A percentile compares a stretch with the other conserved stretches of the same genome.
These are phyloP conservation scores for Lasioglossum malachurum DNA, from an alignment of 2,888 invertebrate genomes.

Conservation along the genomic window DNA sequence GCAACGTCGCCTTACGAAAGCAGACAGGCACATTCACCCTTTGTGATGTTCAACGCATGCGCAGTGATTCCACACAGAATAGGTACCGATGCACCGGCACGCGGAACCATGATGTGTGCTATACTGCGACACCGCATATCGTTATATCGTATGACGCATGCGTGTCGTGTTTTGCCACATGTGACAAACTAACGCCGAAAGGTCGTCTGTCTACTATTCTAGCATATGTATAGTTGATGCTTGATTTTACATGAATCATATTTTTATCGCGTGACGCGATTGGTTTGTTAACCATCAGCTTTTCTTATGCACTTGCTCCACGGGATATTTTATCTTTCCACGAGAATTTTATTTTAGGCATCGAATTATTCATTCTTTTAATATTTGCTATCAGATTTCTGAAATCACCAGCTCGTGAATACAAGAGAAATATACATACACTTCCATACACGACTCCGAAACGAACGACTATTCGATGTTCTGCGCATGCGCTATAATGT, in stretches of 20 bases:
- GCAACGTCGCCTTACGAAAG: constrained; percentile 71
- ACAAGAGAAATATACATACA: neutral
- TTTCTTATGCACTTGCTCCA: constrained; percentile 23
- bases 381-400: neutral
- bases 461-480: neutral
- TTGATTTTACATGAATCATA: constrained; percentile 63
- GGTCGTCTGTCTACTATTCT: constrained; percentile 58
- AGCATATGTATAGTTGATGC: constrained; percentile 58
- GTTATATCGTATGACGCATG: constrained; percentile 57
- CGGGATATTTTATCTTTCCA: constrained; percentile 21
- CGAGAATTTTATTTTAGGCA: constrained; percentile 38
- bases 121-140: constrained; percentile 54
- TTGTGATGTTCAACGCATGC: constrained; percentile 70
- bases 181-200: constrained; percentile 69
- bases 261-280: constrained; percentile 62
- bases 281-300: constrained; percentile 48
- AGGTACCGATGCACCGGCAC: constrained; percentile 63
- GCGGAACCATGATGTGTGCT: constrained; percentile 64
- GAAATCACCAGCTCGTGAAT: neutral
- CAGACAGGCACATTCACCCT: constrained; percentile 77
- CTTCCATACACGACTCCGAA: neutral
- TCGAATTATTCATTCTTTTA: neutral
- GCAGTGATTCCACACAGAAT: constrained; percentile 62
- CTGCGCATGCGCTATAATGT: neutral
- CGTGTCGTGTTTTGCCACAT: constrained; percentile 69